phyloP scores from a whole-genome alignment of 1,140 invertebrate genomes.

The Megalonaias nervosa region DNA sequence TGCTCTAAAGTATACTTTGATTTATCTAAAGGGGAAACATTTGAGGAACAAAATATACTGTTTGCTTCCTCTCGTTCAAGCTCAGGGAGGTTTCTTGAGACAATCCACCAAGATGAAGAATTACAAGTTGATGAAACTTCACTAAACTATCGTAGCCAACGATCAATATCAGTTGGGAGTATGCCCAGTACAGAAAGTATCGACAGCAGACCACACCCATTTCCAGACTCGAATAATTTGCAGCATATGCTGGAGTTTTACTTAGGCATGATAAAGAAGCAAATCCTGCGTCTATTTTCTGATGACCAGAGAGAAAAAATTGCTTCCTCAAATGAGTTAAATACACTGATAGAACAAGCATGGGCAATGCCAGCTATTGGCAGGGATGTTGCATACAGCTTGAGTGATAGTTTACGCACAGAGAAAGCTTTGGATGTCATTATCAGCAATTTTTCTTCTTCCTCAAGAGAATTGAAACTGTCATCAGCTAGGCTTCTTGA shows the following conservation, averaged over 20 bases:
- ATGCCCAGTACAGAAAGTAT: conserved; percentile 35
- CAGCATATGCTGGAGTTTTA: conserved; percentile 19
- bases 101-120: conserved; percentile 34
- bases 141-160: conserved; percentile 30
- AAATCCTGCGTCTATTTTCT: conserved; percentile 9
- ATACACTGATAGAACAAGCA: conserved; percentile 76
- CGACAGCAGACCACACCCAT: conserved; percentile 1
- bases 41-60: conserved; percentile 31
- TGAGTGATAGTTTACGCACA: conserved; percentile 89
- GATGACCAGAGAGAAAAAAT: conserved; percentile 15
- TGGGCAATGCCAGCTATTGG: conserved; percentile 96
- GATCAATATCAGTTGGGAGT: conserved; percentile 30
- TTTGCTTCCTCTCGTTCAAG: conserved; percentile 34
- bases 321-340: conserved; percentile 26
- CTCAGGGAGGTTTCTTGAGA: conserved; percentile 33
- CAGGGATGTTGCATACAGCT: conserved; percentile 76
- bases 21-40: conserved; percentile 33
- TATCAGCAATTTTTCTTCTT: conserved; percentile 55
- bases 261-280: conserved; percentile 19
- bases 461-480: conserved; percentile 58
- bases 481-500: conserved; percentile 80
- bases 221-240: conserved; percentile 15
- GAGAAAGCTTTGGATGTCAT: conserved; percentile 91
- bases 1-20: conserved; percentile 37
- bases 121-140: conserved; percentile 27